Evolutionary conservation across 2,888 invertebrate species (phyloP), one percentile per base, ranked within the genome.

Genomic region (Pollenia griseotomentosa): DNA sequence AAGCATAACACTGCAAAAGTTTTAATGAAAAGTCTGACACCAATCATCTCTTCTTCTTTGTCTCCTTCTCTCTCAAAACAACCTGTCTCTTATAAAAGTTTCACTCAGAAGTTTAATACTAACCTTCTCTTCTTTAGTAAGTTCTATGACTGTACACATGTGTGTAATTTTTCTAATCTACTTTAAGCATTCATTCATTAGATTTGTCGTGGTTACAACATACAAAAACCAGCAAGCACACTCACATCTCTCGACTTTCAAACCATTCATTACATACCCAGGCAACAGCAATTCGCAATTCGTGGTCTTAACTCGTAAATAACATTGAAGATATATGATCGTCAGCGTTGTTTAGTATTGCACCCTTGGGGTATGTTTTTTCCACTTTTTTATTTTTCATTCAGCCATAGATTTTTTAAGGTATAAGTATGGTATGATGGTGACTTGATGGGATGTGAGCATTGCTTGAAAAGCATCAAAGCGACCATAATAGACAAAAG

Each of bases 291-390:
- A 33, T 7, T 14, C 16, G 57, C 75, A 77, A 14, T 16, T 33
- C 57, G 53, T 73, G 42, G 61, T 71, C 46, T 70, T 14, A 23
- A 74, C 51, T 79, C 87, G 83, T 87, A 87, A 87, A 87, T 84
- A 87, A 87, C 81, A 65, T 84, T 53, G 71, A 53, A 59, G 73
- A 77, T 83, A 84, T 81, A 81, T 81, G 84, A 84, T 87, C 84
- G 70, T 78, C 84, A 84, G 59, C 55, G 16, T 63, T 57, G 86
- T 83, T 61, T 75, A 59, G 71, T 83, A 86, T 83, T 84, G 84
- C 78, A 84, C 87, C 80, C 84, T 65, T 23, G 87, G 84, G 87
- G 63, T 61, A 78, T 46, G 59, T 74, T 73, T 23, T 10, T 57
- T 23, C 44, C 46, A 12, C 19, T 42, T 42, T 48, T 40, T 68